Base-by-base conservation (phyloP, 2,113 vertebrate genomes). In the Origma solitaria region DNA sequence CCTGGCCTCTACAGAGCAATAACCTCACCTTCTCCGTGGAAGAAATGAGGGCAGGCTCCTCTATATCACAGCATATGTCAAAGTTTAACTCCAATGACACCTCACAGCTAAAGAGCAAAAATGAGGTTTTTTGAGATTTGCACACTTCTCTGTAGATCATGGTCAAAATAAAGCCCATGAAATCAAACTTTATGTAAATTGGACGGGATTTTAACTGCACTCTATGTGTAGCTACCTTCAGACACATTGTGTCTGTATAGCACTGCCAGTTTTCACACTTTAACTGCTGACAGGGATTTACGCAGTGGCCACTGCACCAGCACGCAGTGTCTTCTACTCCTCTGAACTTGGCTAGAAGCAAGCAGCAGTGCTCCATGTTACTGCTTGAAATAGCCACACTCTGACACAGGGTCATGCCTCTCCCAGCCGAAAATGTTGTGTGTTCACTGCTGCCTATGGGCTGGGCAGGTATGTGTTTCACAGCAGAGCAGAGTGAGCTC, bases 381-480 rank as follows among this genome's bases (percentile, higher is more conserved):
- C 16, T 25, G 24, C 30, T 69, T 4, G 3, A 85, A 79, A 80
- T 40, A 13, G 25, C 12, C 35, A 42, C 2, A 3, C 24, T 73
- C 28, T 28, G 31, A 24, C 17, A 17, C 3, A 42, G 16, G 21
- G 31, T 49, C 2, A 0, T 33, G 11, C 33, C 11, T 82, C 53
- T 78, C 37, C 7, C 31, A 64, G n/a, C 1, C 0, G 0, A 94
- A 88, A 88, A 87, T 18, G 1, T 31, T 45, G 6, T 7, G 10
- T 49, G 22, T 24, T 90, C 30, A 35, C n/a, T 80, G 37, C 25
- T 87, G 53, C 28, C 49, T 79, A 10, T 33, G 37, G 18, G 24
- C 62, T 94, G 57, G 76, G n/a, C 13, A 0, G 3, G 14, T 70
- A 77, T 21, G 27, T 68, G 37, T 85, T 94, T 77, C 87, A 76